Evolutionary conservation across 2,888 invertebrate genomes (phyloP).

Genomic region (Therioaphis trifolii): DNA sequence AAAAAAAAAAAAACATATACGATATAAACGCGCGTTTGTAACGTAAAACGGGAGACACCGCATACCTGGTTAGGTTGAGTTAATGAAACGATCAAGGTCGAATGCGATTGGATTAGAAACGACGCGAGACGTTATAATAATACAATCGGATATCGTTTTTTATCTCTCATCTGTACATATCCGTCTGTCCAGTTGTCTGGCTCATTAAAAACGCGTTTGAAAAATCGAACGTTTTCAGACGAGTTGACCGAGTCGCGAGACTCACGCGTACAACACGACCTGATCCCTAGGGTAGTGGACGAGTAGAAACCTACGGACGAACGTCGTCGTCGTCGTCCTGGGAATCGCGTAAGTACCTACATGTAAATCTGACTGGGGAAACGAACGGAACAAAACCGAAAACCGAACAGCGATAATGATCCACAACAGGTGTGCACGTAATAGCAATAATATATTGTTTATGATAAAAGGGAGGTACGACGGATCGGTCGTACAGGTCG

Average conservation of each 20-base stretch:
- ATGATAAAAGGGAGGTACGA: neutral
- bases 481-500: constrained; percentile 5
- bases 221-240: no score
- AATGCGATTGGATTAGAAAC: neutral
- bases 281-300: no score
- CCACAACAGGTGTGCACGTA: neutral
- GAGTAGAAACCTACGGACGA: neutral
- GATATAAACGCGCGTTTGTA: neutral
- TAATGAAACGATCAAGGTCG: neutral
- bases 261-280: no score
- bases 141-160: no score
- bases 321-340: neutral
- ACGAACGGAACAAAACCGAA: neutral
- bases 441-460: neutral
- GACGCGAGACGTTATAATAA: no score
- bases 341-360: neutral
- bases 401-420: neutral
- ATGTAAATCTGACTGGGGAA: neutral
- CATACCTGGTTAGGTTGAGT: no score
- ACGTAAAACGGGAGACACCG: neutral
- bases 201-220: no score
- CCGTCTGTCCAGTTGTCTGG: no score
- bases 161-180: no score
- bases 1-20: constrained; percentile 1
- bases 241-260: no score